A percentile compares a stretch with the other conserved stretches of the same genome.
These are phyloP conservation scores for Zaprionus inermis DNA, from an alignment of 1,140 invertebrate genomes.

Conservation along the genomic window DNA sequence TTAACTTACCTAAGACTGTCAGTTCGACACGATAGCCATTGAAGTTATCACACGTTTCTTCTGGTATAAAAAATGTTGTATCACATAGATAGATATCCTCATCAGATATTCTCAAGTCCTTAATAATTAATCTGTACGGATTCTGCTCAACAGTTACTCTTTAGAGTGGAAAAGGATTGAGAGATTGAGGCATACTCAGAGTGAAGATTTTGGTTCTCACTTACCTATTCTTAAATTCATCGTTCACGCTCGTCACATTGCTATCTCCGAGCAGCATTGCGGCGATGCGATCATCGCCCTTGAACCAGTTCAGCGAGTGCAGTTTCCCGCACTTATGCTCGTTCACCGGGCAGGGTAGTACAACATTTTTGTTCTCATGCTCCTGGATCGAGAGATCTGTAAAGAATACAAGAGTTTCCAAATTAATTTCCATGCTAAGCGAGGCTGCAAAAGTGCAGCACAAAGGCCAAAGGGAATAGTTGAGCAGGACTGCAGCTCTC, in stretches of 20 bases:
- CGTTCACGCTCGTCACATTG: conserved; percentile 87
- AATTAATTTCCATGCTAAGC: conserved; percentile 39
- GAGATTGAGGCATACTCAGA: too few relatives aligned
- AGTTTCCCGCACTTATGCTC: conserved; percentile 90
- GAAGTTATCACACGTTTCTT: conserved; percentile 83
- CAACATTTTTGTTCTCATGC: conserved; percentile 88
- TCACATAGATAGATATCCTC: conserved; percentile 84
- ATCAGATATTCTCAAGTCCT: conserved; percentile 80
- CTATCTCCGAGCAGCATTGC: conserved; percentile 91
- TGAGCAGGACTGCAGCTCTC: conserved; percentile 9
- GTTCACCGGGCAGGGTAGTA: conserved; percentile 91
- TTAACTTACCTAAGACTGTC: conserved; percentile 80
- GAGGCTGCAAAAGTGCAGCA: conserved; percentile 48
- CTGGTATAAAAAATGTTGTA: conserved; percentile 84
- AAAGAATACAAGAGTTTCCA: conserved; percentile 28
- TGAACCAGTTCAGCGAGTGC: conserved; percentile 96
- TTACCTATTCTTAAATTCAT: conserved; percentile 91
- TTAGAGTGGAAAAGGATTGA: neutral
- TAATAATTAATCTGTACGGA: conserved; percentile 81
- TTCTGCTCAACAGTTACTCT: conserved; percentile 81
- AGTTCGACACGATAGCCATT: conserved; percentile 82
- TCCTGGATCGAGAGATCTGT: conserved; percentile 74
- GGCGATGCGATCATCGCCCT: conserved; percentile 91
- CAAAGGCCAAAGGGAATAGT: conserved; percentile 23
- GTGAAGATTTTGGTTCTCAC: conserved; percentile 28